These are phyloP conservation scores for Craseonycteris thonglongyai DNA, from an alignment of 2,113 vertebrate genomes.

Conservation along the genomic window DNA sequence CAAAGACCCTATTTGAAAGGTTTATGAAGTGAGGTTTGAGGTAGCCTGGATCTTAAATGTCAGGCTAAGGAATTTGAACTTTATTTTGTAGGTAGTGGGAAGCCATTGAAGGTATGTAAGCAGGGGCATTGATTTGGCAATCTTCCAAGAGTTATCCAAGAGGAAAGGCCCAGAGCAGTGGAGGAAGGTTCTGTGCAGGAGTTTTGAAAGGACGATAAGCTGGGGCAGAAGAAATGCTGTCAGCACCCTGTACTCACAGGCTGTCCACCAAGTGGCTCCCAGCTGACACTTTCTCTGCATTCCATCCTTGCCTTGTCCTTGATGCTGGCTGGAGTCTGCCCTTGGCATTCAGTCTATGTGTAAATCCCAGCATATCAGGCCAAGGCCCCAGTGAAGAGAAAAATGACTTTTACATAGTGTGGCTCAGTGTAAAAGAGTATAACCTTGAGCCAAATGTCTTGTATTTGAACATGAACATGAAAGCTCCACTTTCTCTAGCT, in stretches of 20 bases:
- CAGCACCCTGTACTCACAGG: not conserved
- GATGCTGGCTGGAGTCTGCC: slow-evolving; percentile 1
- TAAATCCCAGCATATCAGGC: slow-evolving; percentile 13
- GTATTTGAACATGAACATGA: not conserved
- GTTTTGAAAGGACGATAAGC: not conserved
- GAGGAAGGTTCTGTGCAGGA: not conserved
- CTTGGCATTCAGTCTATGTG: slow-evolving; percentile 39
- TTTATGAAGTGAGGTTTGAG: not conserved
- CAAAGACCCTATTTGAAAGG: not conserved
- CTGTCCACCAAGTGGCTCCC: not conserved
- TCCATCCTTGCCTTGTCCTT: slow-evolving; percentile 21
- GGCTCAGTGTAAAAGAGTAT: not conserved
- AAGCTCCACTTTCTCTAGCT: not conserved
- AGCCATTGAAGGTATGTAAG: not conserved
- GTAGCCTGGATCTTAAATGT: not conserved
- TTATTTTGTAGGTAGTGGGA: not conserved
- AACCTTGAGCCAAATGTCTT: not conserved
- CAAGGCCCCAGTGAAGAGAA: not conserved
- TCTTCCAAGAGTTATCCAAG: not conserved
- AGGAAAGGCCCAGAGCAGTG: not conserved
- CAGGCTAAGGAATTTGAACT: not conserved
- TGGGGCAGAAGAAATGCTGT: not conserved
- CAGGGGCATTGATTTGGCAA: not conserved
- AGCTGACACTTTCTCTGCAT: not conserved
- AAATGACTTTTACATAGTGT: not conserved